Evolutionary conservation across 1,140 invertebrate species (phyloP), one percentile per base, ranked within the genome.

Genomic region (Campodea augens): DNA sequence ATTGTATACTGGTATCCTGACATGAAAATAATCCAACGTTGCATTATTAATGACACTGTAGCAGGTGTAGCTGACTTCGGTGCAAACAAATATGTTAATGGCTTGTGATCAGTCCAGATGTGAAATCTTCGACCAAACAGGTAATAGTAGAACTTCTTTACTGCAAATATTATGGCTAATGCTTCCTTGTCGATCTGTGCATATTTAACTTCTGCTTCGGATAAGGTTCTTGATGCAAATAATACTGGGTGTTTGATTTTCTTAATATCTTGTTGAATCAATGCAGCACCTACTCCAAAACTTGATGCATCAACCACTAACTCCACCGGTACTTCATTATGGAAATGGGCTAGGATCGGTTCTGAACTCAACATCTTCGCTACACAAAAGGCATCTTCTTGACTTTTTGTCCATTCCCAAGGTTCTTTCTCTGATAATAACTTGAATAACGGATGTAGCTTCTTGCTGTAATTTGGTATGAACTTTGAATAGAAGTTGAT

Each of bases 131-230:
- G 27, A 10, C 27, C 27, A 15, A 10, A 32, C 15, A 32, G 7
- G 27, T 32, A 32, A 10, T 7, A 7, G 15, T 32, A 15, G 27
- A 32, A 32, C 27, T 15, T 7, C 15, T 15, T 7, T 7, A 15
- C 27, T 5, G 54, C 61, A 52, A 53, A 66, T 1, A 68, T 44
- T 3, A 70, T 55, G 1, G 55, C 53, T 5, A 70, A 46, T 19
- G 55, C 59, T 53, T 72, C 68, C 47, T 60, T 65, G 25, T 75
- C 66, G 23, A 69, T 63, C 47, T 66, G 62, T 5, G 60, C 47
- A 42, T 72, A 69, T 41, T 62, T 68, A 51, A 55, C 49, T 50
- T 72, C 62, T 3, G 63, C 52, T 25, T 52, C 29, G n/a, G 52
- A 54, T 24, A 72, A 51, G 1, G 57, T 56, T 39, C 60, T 49